A percentile compares a stretch with the other conserved stretches of the same genome.
phyloP scores from a whole-genome alignment of 2,888 invertebrate species.

The Temnothorax rugatulus region DNA sequence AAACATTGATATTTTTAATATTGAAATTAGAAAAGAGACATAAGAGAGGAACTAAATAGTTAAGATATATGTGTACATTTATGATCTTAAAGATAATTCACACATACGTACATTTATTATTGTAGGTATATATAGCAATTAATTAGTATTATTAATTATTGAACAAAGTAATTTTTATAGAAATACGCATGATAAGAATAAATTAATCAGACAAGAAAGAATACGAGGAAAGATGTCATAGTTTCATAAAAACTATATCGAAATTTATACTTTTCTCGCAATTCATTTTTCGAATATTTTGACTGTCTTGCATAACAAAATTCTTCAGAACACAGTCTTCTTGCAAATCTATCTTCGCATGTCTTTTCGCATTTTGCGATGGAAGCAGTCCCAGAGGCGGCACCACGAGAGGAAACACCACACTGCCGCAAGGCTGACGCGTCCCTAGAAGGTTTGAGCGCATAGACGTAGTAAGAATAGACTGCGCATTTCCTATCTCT shows the following conservation, averaged over 20 bases:
- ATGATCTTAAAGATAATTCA: not conserved
- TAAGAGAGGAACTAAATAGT: not conserved
- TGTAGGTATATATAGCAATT: not conserved
- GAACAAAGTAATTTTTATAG: not conserved
- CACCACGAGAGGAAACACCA: not conserved
- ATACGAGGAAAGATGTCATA: not conserved
- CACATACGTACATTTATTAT: not conserved
- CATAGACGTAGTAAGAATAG: too few species aligned
- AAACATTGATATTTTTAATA: not conserved
- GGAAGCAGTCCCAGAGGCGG: slow-evolving; percentile 1
- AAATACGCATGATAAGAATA: not conserved
- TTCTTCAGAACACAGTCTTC: not conserved
- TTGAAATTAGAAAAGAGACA: not conserved
- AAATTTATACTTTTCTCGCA: not conserved
- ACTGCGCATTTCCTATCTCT: too few species aligned
- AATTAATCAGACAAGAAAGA: not conserved
- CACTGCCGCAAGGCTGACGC: slow-evolving; percentile 10
- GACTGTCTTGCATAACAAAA: not conserved
- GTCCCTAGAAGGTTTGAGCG: not conserved
- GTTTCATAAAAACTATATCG: not conserved
- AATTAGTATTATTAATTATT: not conserved
- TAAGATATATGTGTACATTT: not conserved
- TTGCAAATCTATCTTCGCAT: slow-evolving; percentile 23
- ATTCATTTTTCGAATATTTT: not conserved
- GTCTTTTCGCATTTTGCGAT: slow-evolving; percentile 16